A percentile compares a stretch with the other conserved stretches of the same genome.
phyloP scores from a whole-genome alignment of 1,140 invertebrate species.

The Pteromalus puparum region DNA sequence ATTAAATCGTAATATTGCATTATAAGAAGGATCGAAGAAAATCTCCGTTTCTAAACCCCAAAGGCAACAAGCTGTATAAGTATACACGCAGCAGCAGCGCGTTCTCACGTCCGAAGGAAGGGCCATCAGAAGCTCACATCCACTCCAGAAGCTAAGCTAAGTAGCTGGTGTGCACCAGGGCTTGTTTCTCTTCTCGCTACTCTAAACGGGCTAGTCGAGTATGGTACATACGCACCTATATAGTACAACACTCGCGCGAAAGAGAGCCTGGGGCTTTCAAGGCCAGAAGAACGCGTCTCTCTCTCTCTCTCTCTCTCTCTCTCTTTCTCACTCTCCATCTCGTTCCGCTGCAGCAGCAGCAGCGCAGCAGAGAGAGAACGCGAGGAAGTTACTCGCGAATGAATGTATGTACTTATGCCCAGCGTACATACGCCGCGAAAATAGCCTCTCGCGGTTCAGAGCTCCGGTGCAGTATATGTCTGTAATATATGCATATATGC shows the following conservation, averaged over 20 bases:
- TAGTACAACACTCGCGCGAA: not conserved
- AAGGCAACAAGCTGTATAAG: not conserved
- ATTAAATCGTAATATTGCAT: not conserved
- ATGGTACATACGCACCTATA: not conserved
- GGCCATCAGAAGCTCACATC: not conserved
- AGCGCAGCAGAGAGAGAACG: too few species aligned
- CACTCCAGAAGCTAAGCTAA: not conserved
- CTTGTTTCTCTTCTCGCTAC: constrained; percentile 3
- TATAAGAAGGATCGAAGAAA: not conserved
- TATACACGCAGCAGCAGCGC: not conserved
- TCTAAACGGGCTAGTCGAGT: not conserved
- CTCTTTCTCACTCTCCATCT: constrained; percentile 1
- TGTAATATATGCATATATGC: not conserved
- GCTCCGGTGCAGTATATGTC: too few species aligned
- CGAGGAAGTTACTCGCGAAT: constrained; percentile 3
- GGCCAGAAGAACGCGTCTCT: not conserved
- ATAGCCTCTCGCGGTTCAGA: not conserved
- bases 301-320: not conserved
- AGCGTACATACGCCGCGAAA: not conserved
- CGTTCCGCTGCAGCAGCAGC: not conserved
- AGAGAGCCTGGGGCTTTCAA: not conserved
- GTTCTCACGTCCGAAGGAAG: not conserved
- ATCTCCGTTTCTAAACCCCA: not conserved
- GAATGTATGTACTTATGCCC: not conserved
- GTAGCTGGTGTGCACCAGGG: not conserved